These are phyloP conservation scores for Tyria jacobaeae DNA, from an alignment of 2,888 invertebrate genomes.

Conservation along the genomic window DNA sequence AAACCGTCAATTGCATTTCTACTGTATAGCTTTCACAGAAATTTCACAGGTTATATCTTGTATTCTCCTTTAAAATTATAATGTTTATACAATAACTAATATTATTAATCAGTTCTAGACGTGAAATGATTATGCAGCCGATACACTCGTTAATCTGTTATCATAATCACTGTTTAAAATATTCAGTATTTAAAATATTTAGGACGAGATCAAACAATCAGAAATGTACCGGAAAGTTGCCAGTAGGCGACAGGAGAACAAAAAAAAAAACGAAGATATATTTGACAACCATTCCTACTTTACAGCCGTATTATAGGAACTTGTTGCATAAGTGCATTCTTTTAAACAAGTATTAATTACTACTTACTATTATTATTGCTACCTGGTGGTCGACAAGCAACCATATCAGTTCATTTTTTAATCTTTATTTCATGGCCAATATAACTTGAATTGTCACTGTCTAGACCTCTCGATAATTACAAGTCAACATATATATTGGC, in stretches of 20 bases:
- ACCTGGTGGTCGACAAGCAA: no score
- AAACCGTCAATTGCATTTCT: no score
- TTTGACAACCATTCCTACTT: background rate
- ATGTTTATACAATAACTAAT: background rate
- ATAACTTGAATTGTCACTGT: no score
- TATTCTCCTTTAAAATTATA: no score
- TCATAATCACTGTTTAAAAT: constrained; percentile 1
- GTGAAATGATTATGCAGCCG: background rate
- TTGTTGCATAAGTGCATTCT: background rate
- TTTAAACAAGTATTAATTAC: background rate
- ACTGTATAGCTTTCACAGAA: no score
- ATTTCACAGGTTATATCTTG: no score
- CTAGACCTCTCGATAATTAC: no score
- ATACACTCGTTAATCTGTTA: background rate
- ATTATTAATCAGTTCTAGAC: background rate
- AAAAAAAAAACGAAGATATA: constrained; percentile 12
- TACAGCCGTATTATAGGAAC: background rate
- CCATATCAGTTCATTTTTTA: no score
- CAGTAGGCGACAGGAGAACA: constrained; percentile 4
- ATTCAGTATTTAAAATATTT: constrained; percentile 7
- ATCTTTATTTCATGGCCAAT: no score
- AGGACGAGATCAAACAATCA: constrained; percentile 4
- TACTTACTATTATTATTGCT: background rate
- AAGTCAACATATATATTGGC: no score
- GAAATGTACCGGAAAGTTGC: constrained; percentile 5